These are phyloP conservation scores for Electrophaes corylata DNA, from an alignment of 2,888 invertebrate species.

Conservation along the genomic window DNA sequence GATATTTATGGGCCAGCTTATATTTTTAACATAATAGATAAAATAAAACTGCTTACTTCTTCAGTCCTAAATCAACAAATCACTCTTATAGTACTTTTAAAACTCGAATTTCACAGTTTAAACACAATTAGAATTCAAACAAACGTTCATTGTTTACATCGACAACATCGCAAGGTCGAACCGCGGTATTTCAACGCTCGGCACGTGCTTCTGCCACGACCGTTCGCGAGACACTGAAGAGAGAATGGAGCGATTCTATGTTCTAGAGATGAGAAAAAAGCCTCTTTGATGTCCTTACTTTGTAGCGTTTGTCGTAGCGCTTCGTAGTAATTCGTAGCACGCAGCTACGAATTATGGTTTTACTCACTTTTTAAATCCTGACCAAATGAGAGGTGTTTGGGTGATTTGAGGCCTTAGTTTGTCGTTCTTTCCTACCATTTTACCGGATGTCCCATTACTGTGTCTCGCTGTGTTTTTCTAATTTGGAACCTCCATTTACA, in stretches of 20 bases:
- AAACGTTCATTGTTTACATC: constrained; percentile 7
- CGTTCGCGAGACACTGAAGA: constrained; percentile 27
- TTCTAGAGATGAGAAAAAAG: not conserved
- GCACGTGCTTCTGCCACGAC: constrained; percentile 14
- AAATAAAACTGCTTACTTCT: not conserved
- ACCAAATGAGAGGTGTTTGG: too few species aligned
- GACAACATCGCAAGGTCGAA: constrained; percentile 1
- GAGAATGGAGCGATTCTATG: not conserved
- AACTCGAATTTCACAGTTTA: not conserved
- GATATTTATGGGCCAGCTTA: too few species aligned
- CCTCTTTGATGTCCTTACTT: not conserved
- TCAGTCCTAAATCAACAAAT: not conserved
- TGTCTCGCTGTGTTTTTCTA: too few species aligned
- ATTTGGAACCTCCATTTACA: too few species aligned
- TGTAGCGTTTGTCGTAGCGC: not conserved
- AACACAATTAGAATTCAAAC: not conserved
- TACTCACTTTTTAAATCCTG: not conserved
- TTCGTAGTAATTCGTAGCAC: constrained; percentile 7
- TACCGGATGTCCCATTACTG: too few species aligned
- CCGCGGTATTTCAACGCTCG: not conserved
- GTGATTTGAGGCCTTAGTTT: too few species aligned
- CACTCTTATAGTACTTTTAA: not conserved
- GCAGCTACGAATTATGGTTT: not conserved
- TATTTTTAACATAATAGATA: not conserved
- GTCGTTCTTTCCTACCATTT: too few species aligned